phyloP scores from a whole-genome alignment of 2,888 invertebrate species.

The Latrodectus hesperus region DNA sequence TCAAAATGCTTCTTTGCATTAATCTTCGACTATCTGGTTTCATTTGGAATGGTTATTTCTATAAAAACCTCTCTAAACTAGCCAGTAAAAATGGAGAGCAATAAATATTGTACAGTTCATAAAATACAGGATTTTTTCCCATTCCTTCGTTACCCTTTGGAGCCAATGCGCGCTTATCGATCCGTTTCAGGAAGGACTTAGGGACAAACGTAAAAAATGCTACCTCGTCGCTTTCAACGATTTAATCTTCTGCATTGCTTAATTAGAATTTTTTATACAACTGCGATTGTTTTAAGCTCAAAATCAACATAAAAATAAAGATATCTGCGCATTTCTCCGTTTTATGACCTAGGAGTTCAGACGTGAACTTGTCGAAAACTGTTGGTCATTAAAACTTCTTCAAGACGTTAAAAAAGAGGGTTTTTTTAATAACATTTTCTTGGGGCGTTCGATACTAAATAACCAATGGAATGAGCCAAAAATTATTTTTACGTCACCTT shows the following conservation, averaged over 20 bases:
- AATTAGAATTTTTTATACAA: conserved; percentile 60
- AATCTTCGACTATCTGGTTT: conserved; percentile 38
- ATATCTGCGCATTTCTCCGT: conserved; percentile 64
- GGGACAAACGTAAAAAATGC: conserved; percentile 19
- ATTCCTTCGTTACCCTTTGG: conserved; percentile 20
- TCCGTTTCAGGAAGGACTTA: conserved; percentile 44
- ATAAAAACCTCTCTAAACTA: conserved; percentile 20
- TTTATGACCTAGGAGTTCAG: conserved; percentile 49
- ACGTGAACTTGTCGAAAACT: conserved; percentile 51
- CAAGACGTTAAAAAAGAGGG: conserved; percentile 59
- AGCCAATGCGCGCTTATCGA: conserved; percentile 41
- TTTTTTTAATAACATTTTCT: conserved; percentile 49
- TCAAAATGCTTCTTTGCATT: conserved; percentile 42
- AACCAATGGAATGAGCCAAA: conserved; percentile 53
- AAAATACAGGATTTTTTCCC: conserved; percentile 39
- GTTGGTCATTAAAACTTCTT: conserved; percentile 65
- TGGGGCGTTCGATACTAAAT: conserved; percentile 41
- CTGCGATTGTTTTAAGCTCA: conserved; percentile 59
- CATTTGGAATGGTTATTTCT: conserved; percentile 28
- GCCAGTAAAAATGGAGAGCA: conserved; percentile 34
- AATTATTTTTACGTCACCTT: conserved; percentile 60
- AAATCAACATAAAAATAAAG: conserved; percentile 63
- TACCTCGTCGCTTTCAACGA: conserved; percentile 48
- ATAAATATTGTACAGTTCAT: conserved; percentile 50
- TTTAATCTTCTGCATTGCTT: conserved; percentile 68